Evolutionary conservation across 2,113 vertebrate species (phyloP).

Genomic region (Eurystomus gularis): DNA sequence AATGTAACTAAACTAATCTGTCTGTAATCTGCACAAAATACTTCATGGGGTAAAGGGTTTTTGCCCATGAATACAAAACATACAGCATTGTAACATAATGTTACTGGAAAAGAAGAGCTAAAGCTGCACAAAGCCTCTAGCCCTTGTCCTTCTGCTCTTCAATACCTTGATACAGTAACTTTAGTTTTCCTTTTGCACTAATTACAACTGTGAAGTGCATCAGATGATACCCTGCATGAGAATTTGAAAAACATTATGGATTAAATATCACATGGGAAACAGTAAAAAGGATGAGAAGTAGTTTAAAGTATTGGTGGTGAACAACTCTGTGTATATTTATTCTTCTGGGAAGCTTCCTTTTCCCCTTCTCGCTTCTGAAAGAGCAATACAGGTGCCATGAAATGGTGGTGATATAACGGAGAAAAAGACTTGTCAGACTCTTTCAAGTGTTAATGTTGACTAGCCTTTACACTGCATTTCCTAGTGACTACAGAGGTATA

Average conservation of each 20-base stretch:
- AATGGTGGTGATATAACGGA: neutral
- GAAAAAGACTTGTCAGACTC: neutral
- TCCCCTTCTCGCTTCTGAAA: neutral
- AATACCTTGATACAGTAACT: neutral
- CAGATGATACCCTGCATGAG: neutral
- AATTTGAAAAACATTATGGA: neutral
- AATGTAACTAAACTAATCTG: neutral
- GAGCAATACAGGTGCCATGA: neutral
- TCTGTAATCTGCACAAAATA: neutral
- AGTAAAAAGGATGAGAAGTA: neutral
- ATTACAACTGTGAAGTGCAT: neutral
- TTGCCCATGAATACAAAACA: neutral
- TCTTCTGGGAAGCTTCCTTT: neutral
- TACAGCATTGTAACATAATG: neutral
- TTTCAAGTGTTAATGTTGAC: neutral
- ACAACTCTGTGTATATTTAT: neutral
- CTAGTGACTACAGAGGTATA: neutral
- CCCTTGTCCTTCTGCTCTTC: neutral
- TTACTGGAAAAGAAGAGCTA: neutral
- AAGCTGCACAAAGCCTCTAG: neutral
- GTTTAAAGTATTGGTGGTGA: neutral
- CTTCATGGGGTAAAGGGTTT: neutral
- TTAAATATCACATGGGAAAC: neutral
- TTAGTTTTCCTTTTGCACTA: neutral
- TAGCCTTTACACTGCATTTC: neutral